These are phyloP conservation scores for Orius insidiosus DNA, from an alignment of 1,140 invertebrate genomes.

Conservation along the genomic window DNA sequence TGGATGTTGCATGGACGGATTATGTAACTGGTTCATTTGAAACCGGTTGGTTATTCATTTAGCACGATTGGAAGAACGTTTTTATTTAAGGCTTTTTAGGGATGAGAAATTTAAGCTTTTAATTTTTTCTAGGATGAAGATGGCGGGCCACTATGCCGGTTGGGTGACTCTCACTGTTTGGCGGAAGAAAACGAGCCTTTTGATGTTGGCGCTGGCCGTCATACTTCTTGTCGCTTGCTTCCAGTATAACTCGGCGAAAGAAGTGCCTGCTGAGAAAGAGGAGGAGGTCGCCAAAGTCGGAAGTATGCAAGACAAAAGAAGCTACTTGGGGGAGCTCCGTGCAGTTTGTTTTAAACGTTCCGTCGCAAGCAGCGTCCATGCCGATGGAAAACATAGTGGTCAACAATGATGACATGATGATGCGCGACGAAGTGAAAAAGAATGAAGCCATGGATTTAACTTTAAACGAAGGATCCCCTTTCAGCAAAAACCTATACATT, in stretches of 20 bases:
- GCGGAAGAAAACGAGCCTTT: constrained; percentile 23
- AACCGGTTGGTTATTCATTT: no score
- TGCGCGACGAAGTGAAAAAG: neutral
- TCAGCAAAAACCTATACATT: constrained; percentile 18
- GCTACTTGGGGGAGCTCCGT: constrained; percentile 10
- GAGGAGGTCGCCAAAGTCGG: constrained; percentile 6
- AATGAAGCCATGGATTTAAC: neutral
- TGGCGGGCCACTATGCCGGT: constrained; percentile 21
- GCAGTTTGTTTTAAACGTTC: constrained; percentile 7
- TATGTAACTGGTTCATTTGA: no score
- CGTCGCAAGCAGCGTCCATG: neutral
- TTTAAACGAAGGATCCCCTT: neutral
- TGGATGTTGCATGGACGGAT: no score
- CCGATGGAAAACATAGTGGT: neutral
- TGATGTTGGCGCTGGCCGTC: constrained; percentile 16
- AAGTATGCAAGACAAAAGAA: constrained; percentile 13
- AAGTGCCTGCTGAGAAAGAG: constrained; percentile 3
- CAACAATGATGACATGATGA: neutral
- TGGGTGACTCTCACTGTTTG: constrained; percentile 22
- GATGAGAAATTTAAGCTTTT: no score
- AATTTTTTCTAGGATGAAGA: constrained; percentile 13
- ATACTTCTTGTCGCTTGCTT: constrained; percentile 22
- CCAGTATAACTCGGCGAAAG: constrained; percentile 21
- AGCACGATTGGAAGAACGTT: no score
- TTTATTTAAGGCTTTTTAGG: no score